phyloP scores from a whole-genome alignment of 2,888 invertebrate species.

The Amaurobius ferox region DNA sequence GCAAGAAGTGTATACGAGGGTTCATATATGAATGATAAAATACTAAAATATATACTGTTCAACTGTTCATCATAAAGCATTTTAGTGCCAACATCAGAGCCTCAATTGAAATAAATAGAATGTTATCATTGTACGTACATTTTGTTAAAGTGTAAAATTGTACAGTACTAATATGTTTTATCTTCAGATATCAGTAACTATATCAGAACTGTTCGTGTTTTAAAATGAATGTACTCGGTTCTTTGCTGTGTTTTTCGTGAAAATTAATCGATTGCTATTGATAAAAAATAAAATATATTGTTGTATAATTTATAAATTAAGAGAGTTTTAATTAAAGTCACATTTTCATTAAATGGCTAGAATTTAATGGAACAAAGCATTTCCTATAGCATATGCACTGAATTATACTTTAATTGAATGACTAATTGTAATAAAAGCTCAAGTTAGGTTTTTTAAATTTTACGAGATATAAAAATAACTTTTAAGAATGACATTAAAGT shows the following conservation, averaged over 20 bases:
- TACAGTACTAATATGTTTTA: constrained; percentile 29
- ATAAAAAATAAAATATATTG: constrained; percentile 60
- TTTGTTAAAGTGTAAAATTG: constrained; percentile 44
- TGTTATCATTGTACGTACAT: constrained; percentile 25
- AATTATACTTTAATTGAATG: too few relatives aligned
- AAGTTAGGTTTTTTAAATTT: too few relatives aligned
- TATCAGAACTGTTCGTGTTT: constrained; percentile 61
- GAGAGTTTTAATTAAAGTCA: neutral
- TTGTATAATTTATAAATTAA: constrained; percentile 46
- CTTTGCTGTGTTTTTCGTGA: constrained; percentile 55
- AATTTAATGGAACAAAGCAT: too few relatives aligned
- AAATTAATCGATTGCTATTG: constrained; percentile 42
- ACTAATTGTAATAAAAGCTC: too few relatives aligned
- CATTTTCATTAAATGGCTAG: neutral
- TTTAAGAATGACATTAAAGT: too few relatives aligned
- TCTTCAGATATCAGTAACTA: constrained; percentile 31
- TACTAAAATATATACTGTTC: too few relatives aligned
- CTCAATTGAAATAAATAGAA: constrained; percentile 32
- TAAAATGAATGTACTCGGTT: constrained; percentile 52
- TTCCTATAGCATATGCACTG: too few relatives aligned
- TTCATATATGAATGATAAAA: neutral
- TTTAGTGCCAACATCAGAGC: constrained; percentile 18
- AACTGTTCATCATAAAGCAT: neutral
- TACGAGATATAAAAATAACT: too few relatives aligned
- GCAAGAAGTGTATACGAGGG: neutral